Evolutionary conservation across 2,113 vertebrate genomes (phyloP), one percentile per base, ranked within the genome.

Genomic region (Mobula hypostoma): DNA sequence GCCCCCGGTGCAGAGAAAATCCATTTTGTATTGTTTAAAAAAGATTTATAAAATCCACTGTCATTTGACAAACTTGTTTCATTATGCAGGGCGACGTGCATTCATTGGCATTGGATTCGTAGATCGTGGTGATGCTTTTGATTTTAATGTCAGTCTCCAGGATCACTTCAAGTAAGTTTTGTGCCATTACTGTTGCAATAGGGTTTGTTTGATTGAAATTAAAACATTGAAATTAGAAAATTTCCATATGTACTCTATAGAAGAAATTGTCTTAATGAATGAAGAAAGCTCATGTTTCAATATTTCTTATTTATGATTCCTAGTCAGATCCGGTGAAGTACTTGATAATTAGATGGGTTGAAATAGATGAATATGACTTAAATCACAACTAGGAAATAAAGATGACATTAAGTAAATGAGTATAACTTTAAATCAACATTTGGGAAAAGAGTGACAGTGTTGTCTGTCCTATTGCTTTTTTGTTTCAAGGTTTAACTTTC

Each of bases 131-230:
- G 99, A 99, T 27, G 98, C 98, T 14, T 99, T 99, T 94, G 99
- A 99, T 96, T 99, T 99, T 96, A 99, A 98, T 0, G 98, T 99
- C 6, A 98, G 98, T 7, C 96, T 99, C 74, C 99, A 99, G 96
- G 99, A 99, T 95, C 99, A 99, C 95, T 99, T 99, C 95, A 99
- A 99, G 99, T 99, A 96, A 98, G 99, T 97, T 66, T 21, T 24
- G 27, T 74, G 40, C 1, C 40, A 56, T 93, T 24, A 15, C 7
- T 56, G 36, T 72, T 21, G 66, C 11, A 17, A 32, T 17, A 56
- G 1, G 24, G 19, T 92, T 36, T 74, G 29, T 40, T 40, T 48
- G 79, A 21, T 68, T 27, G 36, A 93, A 48, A 6, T 17, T 87
- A 9, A 61, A 87, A 87, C 17, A 5, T 91, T 56, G 68, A 29